These are phyloP conservation scores for Candoia aspera DNA, from an alignment of 2,113 vertebrate genomes.

Conservation along the genomic window DNA sequence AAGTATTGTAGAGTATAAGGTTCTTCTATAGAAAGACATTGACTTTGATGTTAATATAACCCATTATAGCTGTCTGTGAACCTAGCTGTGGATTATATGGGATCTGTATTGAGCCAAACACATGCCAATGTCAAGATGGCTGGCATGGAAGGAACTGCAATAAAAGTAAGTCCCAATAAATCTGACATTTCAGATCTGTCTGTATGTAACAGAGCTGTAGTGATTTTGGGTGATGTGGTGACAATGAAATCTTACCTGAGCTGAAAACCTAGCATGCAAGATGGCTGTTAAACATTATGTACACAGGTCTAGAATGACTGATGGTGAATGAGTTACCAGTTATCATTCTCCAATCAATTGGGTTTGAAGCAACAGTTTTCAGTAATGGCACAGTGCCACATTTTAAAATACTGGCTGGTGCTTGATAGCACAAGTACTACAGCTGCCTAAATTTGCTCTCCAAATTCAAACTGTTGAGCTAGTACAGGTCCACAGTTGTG, in stretches of 20 bases:
- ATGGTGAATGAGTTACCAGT: background rate
- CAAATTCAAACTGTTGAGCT: background rate
- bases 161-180: slow-evolving; percentile 79
- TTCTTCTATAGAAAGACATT: background rate
- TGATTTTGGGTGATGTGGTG: background rate
- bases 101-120: slow-evolving; percentile 83
- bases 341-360: background rate
- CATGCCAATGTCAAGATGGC: slow-evolving; percentile 85
- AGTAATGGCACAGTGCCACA: background rate
- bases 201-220: background rate
- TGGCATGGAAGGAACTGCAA: slow-evolving; percentile 88
- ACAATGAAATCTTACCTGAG: background rate
- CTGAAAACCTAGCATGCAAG: background rate
- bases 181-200: background rate
- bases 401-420: background rate
- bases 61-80: slow-evolving; percentile 82
- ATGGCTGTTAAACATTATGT: background rate
- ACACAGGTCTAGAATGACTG: background rate
- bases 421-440: background rate
- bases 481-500: background rate
- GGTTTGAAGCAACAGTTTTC: background rate
- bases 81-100: slow-evolving; percentile 82
- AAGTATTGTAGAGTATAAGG: background rate
- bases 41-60: background rate
- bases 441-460: background rate